Percentiles rank a stretch among this genome's conserved stretches.
These are phyloP conservation scores for Corbicula japonica DNA, from an alignment of 2,888 invertebrate genomes.

Conservation along the genomic window DNA sequence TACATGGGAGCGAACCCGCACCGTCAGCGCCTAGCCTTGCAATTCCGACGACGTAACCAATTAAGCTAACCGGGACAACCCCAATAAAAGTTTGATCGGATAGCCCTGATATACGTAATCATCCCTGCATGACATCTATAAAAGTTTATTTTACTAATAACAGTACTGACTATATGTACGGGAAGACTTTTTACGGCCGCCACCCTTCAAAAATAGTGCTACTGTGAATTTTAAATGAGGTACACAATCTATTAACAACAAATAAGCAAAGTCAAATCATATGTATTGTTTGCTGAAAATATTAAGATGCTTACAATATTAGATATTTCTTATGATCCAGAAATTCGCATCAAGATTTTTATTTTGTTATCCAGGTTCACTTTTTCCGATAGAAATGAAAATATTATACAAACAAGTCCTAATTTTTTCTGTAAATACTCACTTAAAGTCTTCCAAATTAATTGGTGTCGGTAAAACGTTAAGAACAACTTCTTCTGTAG, in stretches of 20 bases:
- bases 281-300: neutral
- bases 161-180: no score
- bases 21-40: no score
- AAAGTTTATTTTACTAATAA: no score
- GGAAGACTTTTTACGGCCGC: no score
- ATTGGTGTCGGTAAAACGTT: conserved; percentile 33
- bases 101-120: no score
- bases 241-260: neutral
- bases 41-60: no score
- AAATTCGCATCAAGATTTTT: neutral
- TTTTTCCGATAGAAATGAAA: neutral
- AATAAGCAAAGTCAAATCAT: neutral
- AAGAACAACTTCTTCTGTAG: conserved; percentile 50
- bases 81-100: no score
- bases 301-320: neutral
- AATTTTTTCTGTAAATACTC: no score
- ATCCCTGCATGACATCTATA: no score
- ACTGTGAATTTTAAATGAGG: neutral
- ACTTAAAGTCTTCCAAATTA: conserved; percentile 58
- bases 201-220: neutral
- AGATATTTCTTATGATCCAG: neutral
- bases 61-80: no score
- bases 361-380: no score
- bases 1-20: no score
- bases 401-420: neutral